Conservation (phyloP, 2,797 vertebrate species). For the Novumbra hubbsi region DNA sequence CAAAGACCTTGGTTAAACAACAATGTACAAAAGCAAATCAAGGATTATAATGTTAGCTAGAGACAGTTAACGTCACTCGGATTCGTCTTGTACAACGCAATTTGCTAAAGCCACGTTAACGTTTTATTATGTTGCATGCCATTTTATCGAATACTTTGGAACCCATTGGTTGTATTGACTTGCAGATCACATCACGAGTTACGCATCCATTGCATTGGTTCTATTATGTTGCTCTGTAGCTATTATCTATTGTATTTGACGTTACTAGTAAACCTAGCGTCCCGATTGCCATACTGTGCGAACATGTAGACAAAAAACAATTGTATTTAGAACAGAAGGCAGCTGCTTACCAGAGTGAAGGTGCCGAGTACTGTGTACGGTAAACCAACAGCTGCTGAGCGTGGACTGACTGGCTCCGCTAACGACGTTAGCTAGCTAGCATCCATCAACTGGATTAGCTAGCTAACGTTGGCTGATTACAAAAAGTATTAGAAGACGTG, state of each 20-base stretch:
- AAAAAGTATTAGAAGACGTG: not conserved
- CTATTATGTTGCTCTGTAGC: not conserved
- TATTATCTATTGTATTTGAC: not conserved
- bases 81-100: not conserved
- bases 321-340: not conserved
- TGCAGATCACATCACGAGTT: not conserved
- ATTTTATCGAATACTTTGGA: not conserved
- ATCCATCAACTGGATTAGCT: not conserved
- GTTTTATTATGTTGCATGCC: not conserved
- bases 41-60: too few species aligned
- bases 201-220: not conserved
- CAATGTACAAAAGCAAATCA: too few species aligned
- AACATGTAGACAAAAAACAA: not conserved
- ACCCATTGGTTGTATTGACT: not conserved
- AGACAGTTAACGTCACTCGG: too few species aligned
- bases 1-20: too few species aligned
- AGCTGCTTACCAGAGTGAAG: slow-evolving; percentile 7
- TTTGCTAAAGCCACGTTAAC: not conserved
- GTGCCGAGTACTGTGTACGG: not conserved
- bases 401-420: not conserved
- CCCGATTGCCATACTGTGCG: not conserved
- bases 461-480: not conserved
- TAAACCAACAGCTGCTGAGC: not conserved
- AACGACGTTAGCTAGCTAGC: not conserved
- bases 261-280: not conserved